These are phyloP conservation scores for Todiramphus saurophagus DNA, from an alignment of 2,113 vertebrate genomes.

Conservation along the genomic window DNA sequence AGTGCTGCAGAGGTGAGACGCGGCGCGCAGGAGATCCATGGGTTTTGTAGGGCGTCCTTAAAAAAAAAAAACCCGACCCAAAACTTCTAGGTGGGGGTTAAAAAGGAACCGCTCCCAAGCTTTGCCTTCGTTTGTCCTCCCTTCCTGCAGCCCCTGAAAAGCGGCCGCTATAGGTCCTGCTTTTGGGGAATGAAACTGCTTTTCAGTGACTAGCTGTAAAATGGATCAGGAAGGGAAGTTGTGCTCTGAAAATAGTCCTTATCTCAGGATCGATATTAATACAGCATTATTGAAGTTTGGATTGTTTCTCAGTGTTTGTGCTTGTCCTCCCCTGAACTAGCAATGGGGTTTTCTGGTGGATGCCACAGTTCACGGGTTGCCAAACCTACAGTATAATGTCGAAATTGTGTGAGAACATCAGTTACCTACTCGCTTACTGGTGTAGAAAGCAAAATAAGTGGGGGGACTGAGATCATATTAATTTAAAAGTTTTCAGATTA, in stretches of 20 bases:
- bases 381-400: not conserved
- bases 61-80: too few relatives aligned
- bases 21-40: too few relatives aligned
- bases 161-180: accelerated
- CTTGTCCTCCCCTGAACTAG: not conserved
- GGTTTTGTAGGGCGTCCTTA: too few relatives aligned
- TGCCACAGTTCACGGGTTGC: not conserved
- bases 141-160: too few relatives aligned
- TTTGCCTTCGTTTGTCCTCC: not conserved
- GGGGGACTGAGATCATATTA: not conserved
- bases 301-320: not conserved
- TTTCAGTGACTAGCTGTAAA: not conserved
- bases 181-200: not conserved
- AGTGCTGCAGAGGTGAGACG: too few relatives aligned
- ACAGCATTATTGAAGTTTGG: not conserved
- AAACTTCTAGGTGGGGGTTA: not conserved
- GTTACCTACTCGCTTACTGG: not conserved
- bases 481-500: not conserved
- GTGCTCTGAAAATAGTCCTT: not conserved
- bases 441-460: not conserved
- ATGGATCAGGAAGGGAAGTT: not conserved
- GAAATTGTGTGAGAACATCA: not conserved
- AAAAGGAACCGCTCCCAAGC: not conserved
- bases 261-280: not conserved
- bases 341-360: accelerated